Base-by-base conservation (phyloP, 1,140 invertebrate genomes). In the Panagrolaimus sp. region DNA sequence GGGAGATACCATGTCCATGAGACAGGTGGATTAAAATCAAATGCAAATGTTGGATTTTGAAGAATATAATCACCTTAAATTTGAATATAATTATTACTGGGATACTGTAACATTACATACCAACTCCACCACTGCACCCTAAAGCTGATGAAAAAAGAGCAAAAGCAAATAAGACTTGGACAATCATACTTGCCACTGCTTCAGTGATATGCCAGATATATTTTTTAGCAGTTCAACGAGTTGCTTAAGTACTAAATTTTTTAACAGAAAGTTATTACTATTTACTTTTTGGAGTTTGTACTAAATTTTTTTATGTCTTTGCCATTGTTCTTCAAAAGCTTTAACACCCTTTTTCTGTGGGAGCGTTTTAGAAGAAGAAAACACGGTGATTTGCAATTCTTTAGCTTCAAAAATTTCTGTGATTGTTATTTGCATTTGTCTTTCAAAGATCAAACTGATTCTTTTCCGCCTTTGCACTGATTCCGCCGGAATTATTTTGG, bases 151-250 rank as follows among this genome's bases (percentile, higher is more conserved):
- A 14, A 20, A 57, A 25, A 27, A 57, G 51, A 5, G 51, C 51
- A 16, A 57, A 57, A 27, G 51, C 51, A 27, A 57, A 57, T 9
- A 57, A 25, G n/a, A 27, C 51, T 57, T 57, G 51, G n/a, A 57
- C 20, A 13, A 57, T 25, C 51, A 57, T 57, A 27, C 20, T 57
- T 48, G n/a, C 20, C 4, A n/a, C 9, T 20, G 14, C 20, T 25
- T 25, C 51, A 20, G n/a, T 20, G 0, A n/a, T 9, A n/a, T 53
- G 20, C 51, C 27, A 57, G 8, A 11, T 25, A 5, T 25, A 57
- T 57, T 5, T 20, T 57, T 20, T 20, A 14, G 1, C n/a, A 57
- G n/a, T 57, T 9, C 11, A 57, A 57, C 51, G 20, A 57, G 2
- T 38, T 38, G 2, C 31, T 38, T 38, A 38, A 38, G 7, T 38